These are phyloP conservation scores for Mythimna lalbum DNA, from an alignment of 2,888 invertebrate genomes.

Conservation along the genomic window DNA sequence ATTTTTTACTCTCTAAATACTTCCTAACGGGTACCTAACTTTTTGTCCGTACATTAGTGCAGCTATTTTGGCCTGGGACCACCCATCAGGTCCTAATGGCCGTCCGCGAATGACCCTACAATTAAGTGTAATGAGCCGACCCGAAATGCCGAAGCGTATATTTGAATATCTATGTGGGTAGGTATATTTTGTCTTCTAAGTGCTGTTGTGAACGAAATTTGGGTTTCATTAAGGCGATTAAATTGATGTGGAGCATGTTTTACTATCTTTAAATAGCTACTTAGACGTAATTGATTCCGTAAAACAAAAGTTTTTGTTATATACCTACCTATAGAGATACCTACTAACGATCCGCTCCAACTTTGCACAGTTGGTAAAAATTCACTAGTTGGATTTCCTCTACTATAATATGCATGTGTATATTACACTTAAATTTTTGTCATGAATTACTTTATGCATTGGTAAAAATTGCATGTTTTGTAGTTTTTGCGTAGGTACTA, in stretches of 20 bases:
- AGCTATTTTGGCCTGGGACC: conserved; percentile 80
- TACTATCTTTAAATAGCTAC: conserved; percentile 5
- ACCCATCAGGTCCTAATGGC: conserved; percentile 81
- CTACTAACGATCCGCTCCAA: too few species aligned
- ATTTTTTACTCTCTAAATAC: conserved; percentile 70
- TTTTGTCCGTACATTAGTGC: conserved; percentile 79
- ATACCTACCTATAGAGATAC: too few species aligned
- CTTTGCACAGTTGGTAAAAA: too few species aligned
- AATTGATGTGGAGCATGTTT: conserved; percentile 26
- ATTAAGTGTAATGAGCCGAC: conserved; percentile 89
- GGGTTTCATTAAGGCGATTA: conserved; percentile 36
- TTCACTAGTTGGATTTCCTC: too few species aligned
- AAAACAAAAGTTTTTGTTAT: not conserved
- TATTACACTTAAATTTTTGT: too few species aligned
- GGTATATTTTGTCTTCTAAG: conserved; percentile 27
- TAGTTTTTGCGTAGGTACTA: too few species aligned
- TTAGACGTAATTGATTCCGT: not conserved
- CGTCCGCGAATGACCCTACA: conserved; percentile 88
- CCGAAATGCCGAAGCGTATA: conserved; percentile 75
- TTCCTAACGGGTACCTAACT: conserved; percentile 74
- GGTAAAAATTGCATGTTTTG: too few species aligned
- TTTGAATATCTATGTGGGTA: conserved; percentile 71
- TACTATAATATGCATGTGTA: too few species aligned
- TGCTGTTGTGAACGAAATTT: conserved; percentile 27
- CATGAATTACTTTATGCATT: too few species aligned